Percentiles rank a stretch among this genome's conserved stretches.
These are phyloP conservation scores for Sinocyclocheilus grahami DNA, from an alignment of 2,113 vertebrate genomes.

Conservation along the genomic window DNA sequence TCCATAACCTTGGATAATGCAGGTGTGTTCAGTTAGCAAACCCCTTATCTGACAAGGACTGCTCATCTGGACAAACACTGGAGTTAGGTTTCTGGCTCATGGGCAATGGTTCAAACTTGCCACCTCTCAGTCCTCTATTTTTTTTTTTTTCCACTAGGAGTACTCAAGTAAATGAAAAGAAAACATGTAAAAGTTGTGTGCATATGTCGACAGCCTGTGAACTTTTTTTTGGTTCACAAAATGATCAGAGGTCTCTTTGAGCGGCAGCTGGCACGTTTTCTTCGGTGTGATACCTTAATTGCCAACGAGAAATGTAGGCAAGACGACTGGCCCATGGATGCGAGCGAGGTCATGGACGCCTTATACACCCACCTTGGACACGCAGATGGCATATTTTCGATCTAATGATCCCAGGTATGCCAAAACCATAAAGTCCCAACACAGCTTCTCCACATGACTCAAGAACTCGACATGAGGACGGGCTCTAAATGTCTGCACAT, in stretches of 20 bases:
- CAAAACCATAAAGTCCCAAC: not conserved
- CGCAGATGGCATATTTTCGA: constrained; percentile 58
- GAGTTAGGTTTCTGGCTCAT: not conserved
- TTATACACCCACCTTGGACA: constrained; percentile 39
- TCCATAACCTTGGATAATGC: not conserved
- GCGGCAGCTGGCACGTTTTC: constrained; percentile 43
- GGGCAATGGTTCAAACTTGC: not conserved
- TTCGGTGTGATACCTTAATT: constrained; percentile 63
- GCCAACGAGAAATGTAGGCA: constrained; percentile 64
- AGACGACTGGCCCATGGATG: constrained; percentile 64
- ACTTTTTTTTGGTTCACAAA: constrained; percentile 26
- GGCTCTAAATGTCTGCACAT: constrained; percentile 12
- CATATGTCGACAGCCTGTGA: not conserved
- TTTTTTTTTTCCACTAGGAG: not conserved
- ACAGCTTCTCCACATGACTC: constrained; percentile 7
- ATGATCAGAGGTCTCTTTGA: constrained; percentile 26
- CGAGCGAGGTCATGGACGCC: constrained; percentile 67
- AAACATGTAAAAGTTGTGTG: not conserved
- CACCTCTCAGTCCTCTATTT: not conserved
- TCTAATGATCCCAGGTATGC: constrained; percentile 55
- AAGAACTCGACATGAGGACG: not conserved
- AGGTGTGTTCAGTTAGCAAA: not conserved
- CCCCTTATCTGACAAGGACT: not conserved
- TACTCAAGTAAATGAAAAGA: not conserved
- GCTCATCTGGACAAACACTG: not conserved